phyloP scores from a whole-genome alignment of 2,113 vertebrate genomes.

The Globicephala melas region DNA sequence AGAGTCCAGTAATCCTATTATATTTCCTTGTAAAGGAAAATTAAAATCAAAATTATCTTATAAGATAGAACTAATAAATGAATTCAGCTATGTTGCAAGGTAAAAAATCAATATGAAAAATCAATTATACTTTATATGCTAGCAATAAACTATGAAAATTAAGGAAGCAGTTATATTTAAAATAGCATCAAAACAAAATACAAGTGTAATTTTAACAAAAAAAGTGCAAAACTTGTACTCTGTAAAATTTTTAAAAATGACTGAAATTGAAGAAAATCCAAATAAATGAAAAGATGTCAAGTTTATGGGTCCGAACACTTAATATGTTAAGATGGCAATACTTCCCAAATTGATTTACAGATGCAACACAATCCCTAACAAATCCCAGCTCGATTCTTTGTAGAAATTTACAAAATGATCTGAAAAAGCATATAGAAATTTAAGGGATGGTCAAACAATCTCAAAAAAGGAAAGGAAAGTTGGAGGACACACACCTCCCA shows the following conservation, averaged over 20 bases:
- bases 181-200: not conserved
- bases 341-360: not conserved
- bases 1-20: not conserved
- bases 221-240: not conserved
- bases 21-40: not conserved
- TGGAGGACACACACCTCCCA: not conserved
- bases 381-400: not conserved
- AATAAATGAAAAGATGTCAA: not conserved
- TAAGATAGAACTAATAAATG: not conserved
- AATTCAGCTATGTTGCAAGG: not conserved
- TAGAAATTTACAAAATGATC: not conserved
- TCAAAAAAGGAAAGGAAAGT: not conserved
- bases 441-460: not conserved
- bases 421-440: not conserved
- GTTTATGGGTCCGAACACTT: not conserved
- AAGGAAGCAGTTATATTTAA: not conserved
- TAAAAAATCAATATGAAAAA: not conserved
- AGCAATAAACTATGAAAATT: not conserved
- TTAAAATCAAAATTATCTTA: not conserved
- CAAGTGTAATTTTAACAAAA: not conserved
- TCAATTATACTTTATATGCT: not conserved
- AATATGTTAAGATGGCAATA: not conserved
- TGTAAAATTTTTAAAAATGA: not conserved
- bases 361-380: not conserved
- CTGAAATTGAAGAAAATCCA: not conserved